Evolutionary conservation across 2,797 vertebrate genomes (phyloP), one percentile per base, ranked within the genome.

Genomic region (Sebastes minor): DNA sequence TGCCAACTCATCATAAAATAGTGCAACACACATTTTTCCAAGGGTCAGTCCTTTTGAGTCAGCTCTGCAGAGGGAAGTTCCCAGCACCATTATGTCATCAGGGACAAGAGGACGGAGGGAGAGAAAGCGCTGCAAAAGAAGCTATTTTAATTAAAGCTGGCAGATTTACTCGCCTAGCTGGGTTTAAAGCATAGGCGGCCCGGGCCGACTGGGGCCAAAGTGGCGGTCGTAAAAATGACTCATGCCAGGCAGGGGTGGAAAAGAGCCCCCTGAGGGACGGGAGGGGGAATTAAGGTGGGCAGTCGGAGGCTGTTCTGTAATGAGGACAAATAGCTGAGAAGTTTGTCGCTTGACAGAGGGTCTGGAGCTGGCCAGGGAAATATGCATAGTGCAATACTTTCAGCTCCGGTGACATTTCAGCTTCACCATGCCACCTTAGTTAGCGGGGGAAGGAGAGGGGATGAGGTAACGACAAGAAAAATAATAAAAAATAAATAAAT

Each of bases 111-210:
- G 85, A 90, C 38, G 14, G 73, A 81, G 81, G 71, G 60, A 67
- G 80, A 55, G 78, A 88, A 79, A 71, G 86, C 32, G 52, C 62
- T 76, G 83, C 86, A 91, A 93, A 93, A 92, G 86, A 88, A 89
- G 89, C 91, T 83, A 83, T 94, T 95, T 95, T 95, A 96, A 96
- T 96, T 95, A 93, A 94, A 92, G 84, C 86, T 90, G 93, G 87
- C 93, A 95, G 92, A 95, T 96, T 95, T 95, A 95, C 91, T 90
- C 49, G 88, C 83, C 82, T 33, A 78, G 82, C 89, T 88, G 84
- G 82, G 83, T 93, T 94, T 92, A 94, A 92, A 92, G 88, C 87
- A 76, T 77, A 66, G 85, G 85, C 78, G 25, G 84, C 53, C 73
- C 35, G 23, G 76, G 71, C 90, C 55, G 84, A 82, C 65, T 62